Evolutionary conservation across 2,797 vertebrate species (phyloP).

Genomic region (Austrolebias charrua): DNA sequence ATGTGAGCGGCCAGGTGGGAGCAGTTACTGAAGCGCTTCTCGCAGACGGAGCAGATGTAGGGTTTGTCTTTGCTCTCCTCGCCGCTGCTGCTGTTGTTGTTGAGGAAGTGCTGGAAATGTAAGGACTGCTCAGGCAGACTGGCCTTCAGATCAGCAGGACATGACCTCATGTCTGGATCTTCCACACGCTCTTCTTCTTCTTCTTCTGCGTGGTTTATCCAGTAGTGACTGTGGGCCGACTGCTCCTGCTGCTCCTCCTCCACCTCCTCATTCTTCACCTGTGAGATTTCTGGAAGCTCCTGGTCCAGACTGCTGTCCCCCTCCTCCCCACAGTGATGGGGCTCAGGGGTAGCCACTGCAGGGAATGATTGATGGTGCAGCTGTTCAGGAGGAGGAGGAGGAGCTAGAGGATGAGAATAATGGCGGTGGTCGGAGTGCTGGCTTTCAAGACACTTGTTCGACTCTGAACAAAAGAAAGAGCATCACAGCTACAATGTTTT

Average conservation of each 20-base stretch:
- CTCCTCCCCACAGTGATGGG: slow-evolving; percentile 47
- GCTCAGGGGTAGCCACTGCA: slow-evolving; percentile 38
- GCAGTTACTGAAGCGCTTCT: slow-evolving; percentile 74
- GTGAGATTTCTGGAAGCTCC: slow-evolving; percentile 47
- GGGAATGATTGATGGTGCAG: slow-evolving; percentile 49
- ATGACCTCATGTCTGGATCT: slow-evolving; percentile 58
- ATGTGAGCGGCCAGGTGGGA: slow-evolving; percentile 74
- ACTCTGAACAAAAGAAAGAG: slow-evolving; percentile 30
- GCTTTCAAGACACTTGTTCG: slow-evolving; percentile 42
- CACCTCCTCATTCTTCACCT: slow-evolving; percentile 65
- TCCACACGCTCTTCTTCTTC: slow-evolving; percentile 50
- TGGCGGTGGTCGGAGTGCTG: slow-evolving; percentile 46
- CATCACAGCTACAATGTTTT: neutral
- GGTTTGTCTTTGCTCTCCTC: slow-evolving; percentile 68
- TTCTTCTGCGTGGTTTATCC: slow-evolving; percentile 52
- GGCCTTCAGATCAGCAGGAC: slow-evolving; percentile 41
- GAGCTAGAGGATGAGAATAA: slow-evolving; percentile 11
- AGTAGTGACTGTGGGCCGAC: slow-evolving; percentile 58
- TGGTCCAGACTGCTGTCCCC: slow-evolving; percentile 37
- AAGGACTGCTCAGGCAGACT: slow-evolving; percentile 49
- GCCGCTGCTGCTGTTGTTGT: slow-evolving; percentile 23
- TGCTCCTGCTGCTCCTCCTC: slow-evolving; percentile 60
- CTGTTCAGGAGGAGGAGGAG: slow-evolving; percentile 26
- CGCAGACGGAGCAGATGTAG: slow-evolving; percentile 71
- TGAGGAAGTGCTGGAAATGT: slow-evolving; percentile 60